Conservation (phyloP, 2,797 vertebrate genomes). For the Oreochromis mossambicus region DNA sequence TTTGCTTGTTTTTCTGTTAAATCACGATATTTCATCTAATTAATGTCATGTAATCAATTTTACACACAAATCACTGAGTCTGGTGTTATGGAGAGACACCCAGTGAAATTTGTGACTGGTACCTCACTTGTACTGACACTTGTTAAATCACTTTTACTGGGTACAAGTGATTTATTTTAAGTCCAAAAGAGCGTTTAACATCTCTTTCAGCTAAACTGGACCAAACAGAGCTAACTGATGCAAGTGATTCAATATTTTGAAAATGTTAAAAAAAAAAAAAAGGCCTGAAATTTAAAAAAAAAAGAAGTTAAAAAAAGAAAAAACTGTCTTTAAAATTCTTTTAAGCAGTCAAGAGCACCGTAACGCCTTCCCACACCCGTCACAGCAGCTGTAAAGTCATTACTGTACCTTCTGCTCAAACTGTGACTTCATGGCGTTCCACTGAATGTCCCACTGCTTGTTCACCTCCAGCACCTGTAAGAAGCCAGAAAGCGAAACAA, state of each 20-base stretch:
- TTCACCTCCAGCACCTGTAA: slow-evolving; percentile 95
- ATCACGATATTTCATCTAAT: neutral
- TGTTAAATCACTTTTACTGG: neutral
- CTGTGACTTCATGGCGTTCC: slow-evolving; percentile 96
- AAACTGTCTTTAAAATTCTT: neutral
- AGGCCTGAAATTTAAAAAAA: neutral
- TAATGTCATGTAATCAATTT: neutral
- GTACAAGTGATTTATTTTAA: neutral
- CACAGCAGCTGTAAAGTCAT: slow-evolving; percentile 48
- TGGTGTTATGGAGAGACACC: neutral
- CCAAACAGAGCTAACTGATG: neutral
- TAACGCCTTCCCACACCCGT: slow-evolving; percentile 40
- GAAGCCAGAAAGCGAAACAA: slow-evolving; percentile 39
- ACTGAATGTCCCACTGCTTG: slow-evolving; percentile 99
- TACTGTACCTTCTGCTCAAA: slow-evolving; percentile 95
- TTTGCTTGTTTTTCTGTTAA: neutral
- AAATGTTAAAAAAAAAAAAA: neutral
- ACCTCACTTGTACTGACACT: neutral
- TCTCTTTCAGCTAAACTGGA: neutral
- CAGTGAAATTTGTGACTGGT: neutral
- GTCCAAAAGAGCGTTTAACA: neutral
- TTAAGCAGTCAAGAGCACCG: neutral
- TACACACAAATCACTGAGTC: neutral
- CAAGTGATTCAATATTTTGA: neutral
- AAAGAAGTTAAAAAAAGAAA: neutral